phyloP scores from a whole-genome alignment of 2,888 invertebrate genomes.

The Tetropium fuscum region DNA sequence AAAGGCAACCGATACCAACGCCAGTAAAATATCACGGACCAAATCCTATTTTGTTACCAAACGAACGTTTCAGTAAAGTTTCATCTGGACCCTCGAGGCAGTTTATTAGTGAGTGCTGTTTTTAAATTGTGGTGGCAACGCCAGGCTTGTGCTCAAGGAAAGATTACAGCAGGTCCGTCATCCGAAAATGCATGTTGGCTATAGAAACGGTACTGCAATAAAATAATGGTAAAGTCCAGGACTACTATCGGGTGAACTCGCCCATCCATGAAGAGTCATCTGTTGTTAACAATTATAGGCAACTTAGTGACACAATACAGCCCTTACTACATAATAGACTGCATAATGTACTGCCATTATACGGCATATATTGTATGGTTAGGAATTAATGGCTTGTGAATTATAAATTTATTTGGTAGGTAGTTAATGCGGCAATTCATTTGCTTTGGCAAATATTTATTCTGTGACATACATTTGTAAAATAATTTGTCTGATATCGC shows the following conservation, averaged over 20 bases:
- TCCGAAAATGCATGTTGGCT: not conserved
- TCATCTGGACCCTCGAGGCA: conserved; percentile 9
- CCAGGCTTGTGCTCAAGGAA: not conserved
- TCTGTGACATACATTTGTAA: conserved; percentile 20
- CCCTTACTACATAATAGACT: conserved; percentile 62
- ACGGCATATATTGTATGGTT: conserved; percentile 58
- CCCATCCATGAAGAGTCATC: conserved; percentile 62
- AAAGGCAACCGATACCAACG: conserved; percentile 26
- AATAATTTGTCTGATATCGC: too few species aligned
- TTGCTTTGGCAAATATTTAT: conserved; percentile 37
- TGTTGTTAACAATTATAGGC: conserved; percentile 66
- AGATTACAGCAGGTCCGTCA: conserved; percentile 8
- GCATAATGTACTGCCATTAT: conserved; percentile 63
- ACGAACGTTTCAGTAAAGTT: conserved; percentile 3
- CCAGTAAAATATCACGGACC: conserved; percentile 12
- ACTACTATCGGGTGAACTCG: conserved; percentile 36
- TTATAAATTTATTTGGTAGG: conserved; percentile 62
- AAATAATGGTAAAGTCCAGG: conserved; percentile 23
- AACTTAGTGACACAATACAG: conserved; percentile 65
- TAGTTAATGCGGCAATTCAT: conserved; percentile 52
- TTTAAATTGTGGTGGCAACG: conserved; percentile 21
- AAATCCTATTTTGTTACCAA: conserved; percentile 10
- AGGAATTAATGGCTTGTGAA: conserved; percentile 64
- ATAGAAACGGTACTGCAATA: conserved; percentile 14
- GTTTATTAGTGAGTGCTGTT: conserved; percentile 8